These are phyloP conservation scores for Varroa destructor DNA, from an alignment of 1,140 invertebrate genomes.

Conservation along the genomic window DNA sequence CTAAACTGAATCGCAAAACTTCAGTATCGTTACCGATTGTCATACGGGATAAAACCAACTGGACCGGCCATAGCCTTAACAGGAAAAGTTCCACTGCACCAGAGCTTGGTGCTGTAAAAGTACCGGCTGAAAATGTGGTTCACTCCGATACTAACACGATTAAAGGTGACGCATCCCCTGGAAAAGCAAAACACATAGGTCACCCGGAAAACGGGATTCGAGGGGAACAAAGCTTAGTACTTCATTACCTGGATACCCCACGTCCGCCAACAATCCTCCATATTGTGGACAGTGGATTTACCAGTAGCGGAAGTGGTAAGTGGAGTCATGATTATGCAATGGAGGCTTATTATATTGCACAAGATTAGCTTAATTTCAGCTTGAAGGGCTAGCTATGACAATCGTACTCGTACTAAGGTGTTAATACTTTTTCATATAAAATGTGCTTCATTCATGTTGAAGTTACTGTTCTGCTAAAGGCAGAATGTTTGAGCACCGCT, in stretches of 20 bases:
- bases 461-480: no score
- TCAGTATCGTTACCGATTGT: constrained; percentile 3
- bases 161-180: no score
- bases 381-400: no score
- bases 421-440: no score
- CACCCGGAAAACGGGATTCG: neutral
- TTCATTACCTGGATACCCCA: constrained; percentile 4
- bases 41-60: neutral
- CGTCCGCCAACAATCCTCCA: neutral
- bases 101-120: neutral
- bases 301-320: constrained; percentile 1
- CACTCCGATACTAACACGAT: no score
- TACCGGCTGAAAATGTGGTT: no score
- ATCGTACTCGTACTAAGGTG: no score
- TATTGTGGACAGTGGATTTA: constrained; percentile 6
- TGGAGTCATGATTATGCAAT: neutral
- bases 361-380: no score
- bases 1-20: neutral
- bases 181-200: neutral
- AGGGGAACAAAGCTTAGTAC: constrained; percentile 14
- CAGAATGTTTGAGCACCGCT: no score
- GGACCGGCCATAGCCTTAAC: neutral
- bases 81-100: constrained; percentile 7
- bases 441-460: no score
- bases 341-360: no score